A percentile compares a stretch with the other conserved stretches of the same genome.
Evolutionary conservation across 37 sponge, comb jelly and placozoan genomes (phyloP).

Genomic region (Dysidea cf. avara): DNA sequence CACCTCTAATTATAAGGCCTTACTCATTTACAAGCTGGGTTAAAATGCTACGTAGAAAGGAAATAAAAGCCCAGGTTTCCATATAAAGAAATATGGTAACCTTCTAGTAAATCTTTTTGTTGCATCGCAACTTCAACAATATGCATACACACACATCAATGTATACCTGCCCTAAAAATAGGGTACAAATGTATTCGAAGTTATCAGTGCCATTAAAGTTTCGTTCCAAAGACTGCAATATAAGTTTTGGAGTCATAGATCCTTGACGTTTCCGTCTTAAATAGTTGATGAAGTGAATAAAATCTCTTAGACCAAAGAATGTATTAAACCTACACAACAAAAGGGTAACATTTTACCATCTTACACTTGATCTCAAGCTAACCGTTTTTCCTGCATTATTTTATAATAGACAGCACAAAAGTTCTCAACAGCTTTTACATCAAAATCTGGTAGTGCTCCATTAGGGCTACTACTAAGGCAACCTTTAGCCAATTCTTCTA

Average conservation of each 20-base stretch:
- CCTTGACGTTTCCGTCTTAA: constrained; percentile 41
- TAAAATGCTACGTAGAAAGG: no score
- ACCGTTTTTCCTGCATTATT: constrained; percentile 51
- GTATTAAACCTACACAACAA: constrained; percentile 14
- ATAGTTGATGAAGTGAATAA: constrained; percentile 80
- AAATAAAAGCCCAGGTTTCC: no score
- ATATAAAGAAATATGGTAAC: no score
- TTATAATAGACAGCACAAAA: constrained; percentile 41
- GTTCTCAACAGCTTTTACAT: constrained; percentile 23
- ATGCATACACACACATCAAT: no score
- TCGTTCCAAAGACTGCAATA: constrained; percentile 79
- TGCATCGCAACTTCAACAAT: no score
- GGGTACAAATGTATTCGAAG: constrained; percentile 54
- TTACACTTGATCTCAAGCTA: no score
- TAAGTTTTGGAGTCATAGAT: constrained; percentile 50
- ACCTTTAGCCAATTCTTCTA: constrained; percentile 56
- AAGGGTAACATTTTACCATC: no score
- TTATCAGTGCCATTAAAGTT: constrained; percentile 48
- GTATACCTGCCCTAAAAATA: constrained; percentile 61
- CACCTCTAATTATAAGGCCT: no score
- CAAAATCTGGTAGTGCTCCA: constrained; percentile 57
- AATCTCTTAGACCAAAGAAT: constrained; percentile 86
- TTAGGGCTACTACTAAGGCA: constrained; percentile 54
- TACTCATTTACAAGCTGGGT: no score
- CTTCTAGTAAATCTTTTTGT: no score